Conservation (phyloP, 1,140 invertebrate species). For the Grapholita molesta region DNA sequence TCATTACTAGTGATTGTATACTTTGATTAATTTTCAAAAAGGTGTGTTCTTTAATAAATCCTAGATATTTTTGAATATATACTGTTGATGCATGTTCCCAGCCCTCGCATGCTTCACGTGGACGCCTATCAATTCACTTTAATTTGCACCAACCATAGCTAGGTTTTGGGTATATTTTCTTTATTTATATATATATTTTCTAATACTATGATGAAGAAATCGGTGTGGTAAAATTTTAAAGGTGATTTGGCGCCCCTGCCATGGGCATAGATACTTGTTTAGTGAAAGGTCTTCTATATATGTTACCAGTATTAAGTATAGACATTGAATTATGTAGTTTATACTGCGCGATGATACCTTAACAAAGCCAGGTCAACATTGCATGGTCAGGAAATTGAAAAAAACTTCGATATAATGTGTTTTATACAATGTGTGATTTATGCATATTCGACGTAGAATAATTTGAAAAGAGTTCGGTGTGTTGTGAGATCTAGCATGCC, state of each 20-base stretch:
- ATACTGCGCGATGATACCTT: not conserved
- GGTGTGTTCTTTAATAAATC: not conserved
- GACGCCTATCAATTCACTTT: slow-evolving; percentile 53
- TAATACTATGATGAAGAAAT: slow-evolving; percentile 63
- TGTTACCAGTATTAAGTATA: not conserved
- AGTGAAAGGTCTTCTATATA: not conserved
- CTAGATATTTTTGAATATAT: slow-evolving; percentile 18
- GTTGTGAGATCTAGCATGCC: slow-evolving; percentile 34
- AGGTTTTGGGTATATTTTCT: slow-evolving; percentile 51
- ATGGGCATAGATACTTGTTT: slow-evolving; percentile 56
- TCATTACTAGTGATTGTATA: not conserved
- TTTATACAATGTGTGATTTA: not conserved
- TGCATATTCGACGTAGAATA: not conserved
- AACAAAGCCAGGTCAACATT: not conserved
- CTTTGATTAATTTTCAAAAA: not conserved
- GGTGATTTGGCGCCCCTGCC: slow-evolving; percentile 70
- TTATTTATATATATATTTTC: slow-evolving; percentile 35
- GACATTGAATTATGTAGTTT: not conserved
- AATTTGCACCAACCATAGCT: slow-evolving; percentile 52
- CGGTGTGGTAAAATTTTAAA: slow-evolving; percentile 55
- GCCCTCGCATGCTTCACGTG: slow-evolving; percentile 46
- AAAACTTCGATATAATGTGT: not conserved
- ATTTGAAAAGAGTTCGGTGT: slow-evolving; percentile 15
- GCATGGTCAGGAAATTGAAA: not conserved
- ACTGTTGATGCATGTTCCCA: slow-evolving; percentile 33